Percentiles rank a stretch among this genome's conserved stretches.
phyloP scores from a whole-genome alignment of 64 coral and sea anemone species.

The Montipora foliosa region DNA sequence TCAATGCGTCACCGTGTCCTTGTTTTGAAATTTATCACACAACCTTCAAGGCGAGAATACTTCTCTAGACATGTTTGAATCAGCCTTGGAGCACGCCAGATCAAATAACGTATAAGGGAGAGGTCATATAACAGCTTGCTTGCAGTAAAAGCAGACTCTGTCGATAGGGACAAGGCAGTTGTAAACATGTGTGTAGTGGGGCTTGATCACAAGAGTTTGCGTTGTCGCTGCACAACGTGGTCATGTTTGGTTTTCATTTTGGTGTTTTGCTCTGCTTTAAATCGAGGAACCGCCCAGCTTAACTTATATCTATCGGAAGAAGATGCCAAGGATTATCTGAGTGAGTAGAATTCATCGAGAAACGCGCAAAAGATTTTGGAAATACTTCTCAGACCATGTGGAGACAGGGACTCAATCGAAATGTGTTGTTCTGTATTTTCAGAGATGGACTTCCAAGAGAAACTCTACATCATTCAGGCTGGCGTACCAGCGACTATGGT shows the following conservation, averaged over 20 bases:
- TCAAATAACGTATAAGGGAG: constrained; percentile 10
- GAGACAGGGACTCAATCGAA: constrained; percentile 13
- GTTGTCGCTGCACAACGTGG: constrained; percentile 33
- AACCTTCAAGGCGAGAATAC: background rate
- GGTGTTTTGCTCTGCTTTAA: constrained; percentile 24
- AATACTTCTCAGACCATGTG: constrained; percentile 40
- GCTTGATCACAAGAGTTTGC: background rate
- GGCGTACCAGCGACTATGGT: constrained; percentile 23
- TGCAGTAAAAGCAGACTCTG: background rate
- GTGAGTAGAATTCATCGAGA: constrained; percentile 31
- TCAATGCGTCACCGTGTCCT: constrained; percentile 22
- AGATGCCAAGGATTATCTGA: constrained; percentile 28
- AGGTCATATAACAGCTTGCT: background rate
- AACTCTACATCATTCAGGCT: constrained; percentile 28
- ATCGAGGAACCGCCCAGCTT: constrained; percentile 5
- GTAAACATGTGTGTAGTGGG: constrained; percentile 13
- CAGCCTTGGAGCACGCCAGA: constrained; percentile 7
- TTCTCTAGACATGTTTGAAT: constrained; percentile 35
- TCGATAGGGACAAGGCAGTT: background rate
- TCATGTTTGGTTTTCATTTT: constrained; percentile 36
- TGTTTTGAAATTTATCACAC: constrained; percentile 50
- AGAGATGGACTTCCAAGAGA: constrained; percentile 42
- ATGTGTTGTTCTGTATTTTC: constrained; percentile 45
- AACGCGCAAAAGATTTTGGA: background rate
- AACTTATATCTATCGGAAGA: constrained; percentile 33